Base-by-base conservation (phyloP, 2,113 vertebrate genomes). In the Panurus biarmicus region DNA sequence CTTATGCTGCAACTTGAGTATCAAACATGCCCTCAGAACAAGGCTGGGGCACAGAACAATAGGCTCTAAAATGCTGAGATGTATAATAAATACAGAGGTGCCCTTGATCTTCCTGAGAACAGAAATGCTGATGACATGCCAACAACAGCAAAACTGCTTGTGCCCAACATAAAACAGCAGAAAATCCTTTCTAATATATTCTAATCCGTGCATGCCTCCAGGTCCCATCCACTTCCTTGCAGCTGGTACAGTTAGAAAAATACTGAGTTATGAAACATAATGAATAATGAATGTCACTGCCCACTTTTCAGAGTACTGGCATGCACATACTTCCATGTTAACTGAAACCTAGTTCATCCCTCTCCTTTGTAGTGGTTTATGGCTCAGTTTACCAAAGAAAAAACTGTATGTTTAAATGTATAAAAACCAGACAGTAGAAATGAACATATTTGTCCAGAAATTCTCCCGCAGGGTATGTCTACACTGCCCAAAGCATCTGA, bases 121-220 rank as follows among this genome's bases (percentile, higher is more conserved):
- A 73, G 74, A 87, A 77, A 57, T 53, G 78, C 84, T 93, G 73
- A 87, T 26, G 42, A 79, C n/a, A 92, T 1, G 38, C 24, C 58
- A 87, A 45, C 40, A 93, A 79, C 4, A 11, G 33, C 56, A 96
- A 87, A 85, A 84, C 40, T 78, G 64, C 62, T 87, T 67, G 35
- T 35, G 53, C 48, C 58, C 77, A 94, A 70, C 44, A 77, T 15
- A 90, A 87, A 92, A 31, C 40, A 90, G 62, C 45, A 82, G 88
- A 89, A 93, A 91, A 90, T 74, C 48, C 84, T 88, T 94, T 77
- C 73, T 84, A 82, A 83, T 61, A 25, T 56, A 92, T 82, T 90
- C 73, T 85, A 82, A 92, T 67, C 78, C 78, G 36, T 76, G 57
- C 66, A 60, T 80, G 86, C 85, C 90, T 95, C 35, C 38, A 70